Percentiles rank a stretch among this genome's conserved stretches.
These are phyloP conservation scores for Melanaphis sacchari DNA, from an alignment of 1,140 invertebrate species.

Conservation along the genomic window DNA sequence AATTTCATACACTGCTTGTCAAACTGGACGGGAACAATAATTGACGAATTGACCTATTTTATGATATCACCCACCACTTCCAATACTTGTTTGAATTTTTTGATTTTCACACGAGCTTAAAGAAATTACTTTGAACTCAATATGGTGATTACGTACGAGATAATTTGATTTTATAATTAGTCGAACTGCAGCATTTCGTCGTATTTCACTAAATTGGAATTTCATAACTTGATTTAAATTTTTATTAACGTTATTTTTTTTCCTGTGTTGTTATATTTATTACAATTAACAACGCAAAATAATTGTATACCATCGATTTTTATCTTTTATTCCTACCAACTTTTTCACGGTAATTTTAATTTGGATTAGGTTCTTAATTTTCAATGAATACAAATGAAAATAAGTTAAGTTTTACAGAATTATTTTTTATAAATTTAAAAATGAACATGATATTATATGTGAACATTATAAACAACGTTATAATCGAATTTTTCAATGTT, in stretches of 20 bases:
- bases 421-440: background rate
- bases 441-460: background rate
- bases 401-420: background rate
- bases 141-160: background rate
- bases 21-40: background rate
- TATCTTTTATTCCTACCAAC: background rate
- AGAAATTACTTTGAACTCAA: background rate
- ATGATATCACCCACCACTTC: background rate
- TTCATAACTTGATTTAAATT: background rate
- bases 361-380: background rate
- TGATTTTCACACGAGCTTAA: background rate
- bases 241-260: background rate
- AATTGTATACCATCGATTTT: background rate
- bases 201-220: background rate
- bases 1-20: background rate
- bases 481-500: background rate
- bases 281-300: background rate
- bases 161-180: conserved; percentile 1
- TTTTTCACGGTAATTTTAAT: background rate
- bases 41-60: background rate
- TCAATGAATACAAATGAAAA: background rate
- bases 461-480: background rate
- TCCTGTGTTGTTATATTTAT: background rate
- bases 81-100: background rate
- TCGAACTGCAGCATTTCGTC: background rate